A percentile compares a stretch with the other conserved stretches of the same genome.
phyloP scores from a whole-genome alignment of 2,797 vertebrate species.

The Semaprochilodus insignis region DNA sequence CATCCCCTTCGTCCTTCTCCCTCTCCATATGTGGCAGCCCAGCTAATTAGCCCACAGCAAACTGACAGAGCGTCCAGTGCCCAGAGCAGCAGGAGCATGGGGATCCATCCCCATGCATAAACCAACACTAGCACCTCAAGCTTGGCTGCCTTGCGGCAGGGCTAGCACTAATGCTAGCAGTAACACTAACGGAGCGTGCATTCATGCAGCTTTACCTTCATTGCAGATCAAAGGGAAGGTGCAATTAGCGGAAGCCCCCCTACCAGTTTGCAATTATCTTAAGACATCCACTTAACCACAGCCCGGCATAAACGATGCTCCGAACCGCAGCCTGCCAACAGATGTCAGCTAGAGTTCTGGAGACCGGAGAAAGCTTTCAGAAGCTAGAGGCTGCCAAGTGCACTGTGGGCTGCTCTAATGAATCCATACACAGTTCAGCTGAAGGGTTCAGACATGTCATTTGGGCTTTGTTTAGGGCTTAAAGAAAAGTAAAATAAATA shows the following conservation, averaged over 20 bases:
- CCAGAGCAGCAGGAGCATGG: slow-evolving; percentile 72
- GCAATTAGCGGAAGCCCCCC: slow-evolving; percentile 74
- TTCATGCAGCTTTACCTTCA: slow-evolving; percentile 3
- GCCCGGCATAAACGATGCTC: slow-evolving; percentile 67
- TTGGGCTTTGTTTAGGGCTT: background rate
- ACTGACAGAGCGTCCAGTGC: slow-evolving; percentile 67
- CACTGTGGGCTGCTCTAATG: slow-evolving; percentile 63
- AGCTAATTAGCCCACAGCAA: slow-evolving; percentile 74
- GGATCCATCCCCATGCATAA: slow-evolving; percentile 72
- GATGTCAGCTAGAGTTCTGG: slow-evolving; percentile 65
- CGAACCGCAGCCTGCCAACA: slow-evolving; percentile 69
- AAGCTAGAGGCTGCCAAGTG: background rate
- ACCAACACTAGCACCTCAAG: slow-evolving; percentile 73
- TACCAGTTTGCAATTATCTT: slow-evolving; percentile 75
- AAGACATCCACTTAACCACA: slow-evolving; percentile 78
- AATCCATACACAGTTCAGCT: slow-evolving; percentile 43
- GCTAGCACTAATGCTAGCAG: background rate
- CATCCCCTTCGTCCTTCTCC: slow-evolving; percentile 59
- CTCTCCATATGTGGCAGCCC: slow-evolving; percentile 70
- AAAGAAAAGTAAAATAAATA: background rate
- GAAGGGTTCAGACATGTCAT: background rate
- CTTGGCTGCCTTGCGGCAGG: slow-evolving; percentile 56
- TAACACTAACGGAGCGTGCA: background rate
- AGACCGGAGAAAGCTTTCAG: background rate
- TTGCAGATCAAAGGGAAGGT: slow-evolving; percentile 22